Evolutionary conservation across 2,888 invertebrate genomes (phyloP).

Genomic region (Anorthoa munda): DNA sequence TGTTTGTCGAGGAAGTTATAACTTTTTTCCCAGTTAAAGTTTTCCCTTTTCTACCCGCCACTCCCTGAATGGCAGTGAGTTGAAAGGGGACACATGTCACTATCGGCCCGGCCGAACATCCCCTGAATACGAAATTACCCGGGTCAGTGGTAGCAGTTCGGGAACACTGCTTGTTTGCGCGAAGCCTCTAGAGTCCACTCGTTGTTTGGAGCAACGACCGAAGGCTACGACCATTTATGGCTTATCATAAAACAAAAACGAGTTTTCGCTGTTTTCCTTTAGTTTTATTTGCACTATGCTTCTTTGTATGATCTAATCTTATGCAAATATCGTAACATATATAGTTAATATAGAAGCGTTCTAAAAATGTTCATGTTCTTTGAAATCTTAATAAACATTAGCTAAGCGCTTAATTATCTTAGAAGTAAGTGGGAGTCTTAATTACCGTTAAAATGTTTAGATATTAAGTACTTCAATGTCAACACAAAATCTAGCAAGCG

Average conservation of each 20-base stretch:
- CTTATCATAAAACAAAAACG: conserved; percentile 54
- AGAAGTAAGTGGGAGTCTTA: conserved; percentile 1
- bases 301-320: conserved; percentile 26
- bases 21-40: conserved; percentile 31
- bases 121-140: conserved; percentile 75
- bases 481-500: conserved; percentile 26
- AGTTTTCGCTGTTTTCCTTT: conserved; percentile 39
- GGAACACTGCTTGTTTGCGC: conserved; percentile 68
- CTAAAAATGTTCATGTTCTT: neutral
- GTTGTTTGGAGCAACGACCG: conserved; percentile 60
- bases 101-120: conserved; percentile 61
- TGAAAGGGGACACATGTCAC: conserved; percentile 67
- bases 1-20: conserved; percentile 40
- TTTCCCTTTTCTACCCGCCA: conserved; percentile 41
- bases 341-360: neutral
- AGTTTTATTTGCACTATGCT: conserved; percentile 33
- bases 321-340: conserved; percentile 27
- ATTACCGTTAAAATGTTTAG: conserved; percentile 25
- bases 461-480: conserved; percentile 35
- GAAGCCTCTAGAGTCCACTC: conserved; percentile 39
- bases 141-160: conserved; percentile 66
- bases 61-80: conserved; percentile 42
- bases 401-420: conserved; percentile 3
- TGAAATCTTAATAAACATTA: conserved; percentile 9
- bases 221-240: conserved; percentile 47